phyloP scores from a whole-genome alignment of 2,113 vertebrate species.

The Emydura subglobosa region DNA sequence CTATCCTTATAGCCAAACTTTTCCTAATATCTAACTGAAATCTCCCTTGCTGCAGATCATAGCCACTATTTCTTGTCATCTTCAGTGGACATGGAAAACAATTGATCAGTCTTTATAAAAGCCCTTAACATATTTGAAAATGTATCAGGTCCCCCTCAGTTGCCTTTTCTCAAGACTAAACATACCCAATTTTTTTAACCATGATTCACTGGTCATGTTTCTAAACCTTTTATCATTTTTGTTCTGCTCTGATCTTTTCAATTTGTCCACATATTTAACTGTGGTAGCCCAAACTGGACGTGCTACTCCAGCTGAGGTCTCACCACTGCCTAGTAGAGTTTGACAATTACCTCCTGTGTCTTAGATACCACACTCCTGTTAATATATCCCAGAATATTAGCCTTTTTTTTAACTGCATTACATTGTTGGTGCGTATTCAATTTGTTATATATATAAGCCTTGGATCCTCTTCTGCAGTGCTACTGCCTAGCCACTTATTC shows the following conservation, averaged over 20 bases:
- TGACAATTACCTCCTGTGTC: background rate
- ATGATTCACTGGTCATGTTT: no score
- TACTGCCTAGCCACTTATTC: background rate
- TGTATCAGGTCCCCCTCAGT: background rate
- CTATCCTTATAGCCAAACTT: background rate
- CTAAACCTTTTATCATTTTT: no score
- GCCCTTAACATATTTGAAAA: background rate
- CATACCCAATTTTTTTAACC: background rate
- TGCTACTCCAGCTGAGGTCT: background rate
- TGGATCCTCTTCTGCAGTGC: background rate
- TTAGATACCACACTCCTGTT: background rate
- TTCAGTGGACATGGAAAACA: background rate
- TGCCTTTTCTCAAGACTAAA: background rate
- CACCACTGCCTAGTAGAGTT: background rate
- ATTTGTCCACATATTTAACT: no score
- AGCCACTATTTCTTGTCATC: background rate
- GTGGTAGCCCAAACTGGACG: background rate
- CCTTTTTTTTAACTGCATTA: background rate
- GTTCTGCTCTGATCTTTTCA: no score
- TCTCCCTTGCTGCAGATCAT: background rate
- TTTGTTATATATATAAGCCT: background rate
- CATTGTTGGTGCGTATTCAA: background rate
- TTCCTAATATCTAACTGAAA: background rate
- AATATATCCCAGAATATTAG: background rate
- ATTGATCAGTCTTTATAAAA: background rate